phyloP scores from a whole-genome alignment of 2,888 invertebrate genomes.

The Metallyticus violacea region DNA sequence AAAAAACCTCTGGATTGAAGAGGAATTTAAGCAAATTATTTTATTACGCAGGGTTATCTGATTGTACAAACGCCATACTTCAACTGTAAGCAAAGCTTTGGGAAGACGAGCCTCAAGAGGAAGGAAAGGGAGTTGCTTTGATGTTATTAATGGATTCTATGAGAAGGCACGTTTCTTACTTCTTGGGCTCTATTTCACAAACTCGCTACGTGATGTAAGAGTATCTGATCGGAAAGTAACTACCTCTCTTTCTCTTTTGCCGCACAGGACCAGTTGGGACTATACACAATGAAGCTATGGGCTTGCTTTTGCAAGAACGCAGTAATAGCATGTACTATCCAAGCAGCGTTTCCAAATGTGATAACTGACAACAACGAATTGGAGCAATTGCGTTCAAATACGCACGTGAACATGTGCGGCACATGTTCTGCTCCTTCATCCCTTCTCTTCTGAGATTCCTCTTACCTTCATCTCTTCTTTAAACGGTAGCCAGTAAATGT shows the following conservation, averaged over 20 bases:
- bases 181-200: background rate
- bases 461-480: too few species aligned
- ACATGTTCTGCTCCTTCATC: too few species aligned
- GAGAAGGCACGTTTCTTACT: background rate
- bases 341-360: background rate
- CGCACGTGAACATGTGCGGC: too few species aligned
- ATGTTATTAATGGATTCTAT: background rate
- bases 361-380: too few species aligned
- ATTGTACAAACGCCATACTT: background rate
- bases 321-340: background rate
- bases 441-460: too few species aligned
- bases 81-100: background rate
- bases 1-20: background rate
- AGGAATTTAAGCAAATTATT: conserved; percentile 5
- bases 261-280: background rate
- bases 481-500: too few species aligned
- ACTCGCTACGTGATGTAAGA: background rate
- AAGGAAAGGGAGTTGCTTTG: background rate
- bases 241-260: background rate
- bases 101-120: background rate
- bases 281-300: background rate
- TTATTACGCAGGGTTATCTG: background rate
- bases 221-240: background rate
- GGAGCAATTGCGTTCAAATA: too few species aligned
- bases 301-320: background rate